Evolutionary conservation across 2,797 vertebrate species (phyloP).

Genomic region (Dipus sagitta): DNA sequence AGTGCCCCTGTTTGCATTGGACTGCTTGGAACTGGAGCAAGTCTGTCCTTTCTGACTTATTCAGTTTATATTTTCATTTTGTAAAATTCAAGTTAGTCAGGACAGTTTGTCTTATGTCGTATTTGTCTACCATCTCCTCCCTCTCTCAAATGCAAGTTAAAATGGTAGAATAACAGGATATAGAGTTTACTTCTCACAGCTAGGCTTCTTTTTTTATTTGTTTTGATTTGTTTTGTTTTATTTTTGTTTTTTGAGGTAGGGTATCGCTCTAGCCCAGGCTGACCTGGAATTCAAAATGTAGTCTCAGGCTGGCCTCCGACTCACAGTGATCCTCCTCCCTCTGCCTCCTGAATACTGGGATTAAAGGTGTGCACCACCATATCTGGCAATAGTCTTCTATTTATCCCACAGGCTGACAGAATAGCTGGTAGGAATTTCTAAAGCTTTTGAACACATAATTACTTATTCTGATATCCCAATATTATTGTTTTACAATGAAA

Average conservation of each 20-base stretch:
- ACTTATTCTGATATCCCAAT: constrained; percentile 63
- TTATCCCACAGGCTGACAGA: not conserved
- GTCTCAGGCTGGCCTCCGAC: no score
- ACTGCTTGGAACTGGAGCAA: not conserved
- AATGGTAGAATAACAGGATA: not conserved
- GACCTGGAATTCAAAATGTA: no score
- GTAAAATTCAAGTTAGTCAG: not conserved
- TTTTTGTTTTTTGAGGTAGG: no score
- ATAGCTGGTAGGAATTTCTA: constrained; percentile 30
- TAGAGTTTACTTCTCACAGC: not conserved
- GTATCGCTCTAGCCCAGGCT: no score
- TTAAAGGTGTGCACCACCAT: no score
- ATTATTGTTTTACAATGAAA: constrained; percentile 69
- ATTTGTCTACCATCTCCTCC: not conserved
- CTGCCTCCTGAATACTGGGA: no score
- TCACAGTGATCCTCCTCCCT: no score
- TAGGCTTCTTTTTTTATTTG: not conserved
- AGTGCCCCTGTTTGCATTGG: not conserved
- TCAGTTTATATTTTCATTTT: not conserved
- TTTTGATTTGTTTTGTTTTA: no score
- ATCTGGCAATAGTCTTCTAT: not conserved
- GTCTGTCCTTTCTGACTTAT: not conserved
- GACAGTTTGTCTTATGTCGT: not conserved
- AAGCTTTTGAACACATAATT: constrained; percentile 61
- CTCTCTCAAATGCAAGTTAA: not conserved